phyloP scores from a whole-genome alignment of 1,140 invertebrate species.

The Drosophila jambulina region DNA sequence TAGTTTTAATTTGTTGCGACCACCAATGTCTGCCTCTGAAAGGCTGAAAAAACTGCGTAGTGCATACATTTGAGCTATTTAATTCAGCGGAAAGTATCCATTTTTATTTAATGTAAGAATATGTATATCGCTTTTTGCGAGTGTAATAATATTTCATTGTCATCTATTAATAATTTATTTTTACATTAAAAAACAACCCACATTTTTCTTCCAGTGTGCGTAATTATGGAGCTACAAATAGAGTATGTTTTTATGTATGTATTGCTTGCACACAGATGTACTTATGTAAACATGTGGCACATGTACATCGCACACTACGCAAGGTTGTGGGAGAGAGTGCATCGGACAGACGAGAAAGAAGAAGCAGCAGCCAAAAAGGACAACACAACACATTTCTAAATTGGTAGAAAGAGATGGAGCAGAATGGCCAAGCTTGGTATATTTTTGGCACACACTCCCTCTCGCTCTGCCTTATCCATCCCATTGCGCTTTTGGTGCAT shows the following conservation, averaged over 20 bases:
- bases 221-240: conserved; percentile 37
- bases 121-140: too few relatives aligned
- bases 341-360: conserved; percentile 4
- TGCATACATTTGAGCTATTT: background rate
- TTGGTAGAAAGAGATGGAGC: conserved; percentile 11
- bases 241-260: conserved; percentile 2
- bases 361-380: conserved; percentile 21
- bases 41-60: background rate
- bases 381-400: conserved; percentile 20
- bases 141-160: too few relatives aligned
- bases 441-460: conserved; percentile 38
- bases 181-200: too few relatives aligned
- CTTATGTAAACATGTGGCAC: conserved; percentile 25
- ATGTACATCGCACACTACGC: conserved; percentile 4
- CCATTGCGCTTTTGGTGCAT: conserved; percentile 55
- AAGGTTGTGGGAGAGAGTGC: conserved; percentile 28
- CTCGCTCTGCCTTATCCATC: conserved; percentile 16
- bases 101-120: too few relatives aligned
- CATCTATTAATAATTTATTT: background rate
- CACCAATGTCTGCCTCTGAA: too few relatives aligned
- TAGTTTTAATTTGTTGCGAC: background rate
- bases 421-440: conserved; percentile 18
- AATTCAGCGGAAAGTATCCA: too few relatives aligned
- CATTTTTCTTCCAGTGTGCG: background rate
- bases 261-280: conserved; percentile 18